Base-by-base conservation (phyloP, 2,888 invertebrate genomes). In the Chromoteleia sp. region DNA sequence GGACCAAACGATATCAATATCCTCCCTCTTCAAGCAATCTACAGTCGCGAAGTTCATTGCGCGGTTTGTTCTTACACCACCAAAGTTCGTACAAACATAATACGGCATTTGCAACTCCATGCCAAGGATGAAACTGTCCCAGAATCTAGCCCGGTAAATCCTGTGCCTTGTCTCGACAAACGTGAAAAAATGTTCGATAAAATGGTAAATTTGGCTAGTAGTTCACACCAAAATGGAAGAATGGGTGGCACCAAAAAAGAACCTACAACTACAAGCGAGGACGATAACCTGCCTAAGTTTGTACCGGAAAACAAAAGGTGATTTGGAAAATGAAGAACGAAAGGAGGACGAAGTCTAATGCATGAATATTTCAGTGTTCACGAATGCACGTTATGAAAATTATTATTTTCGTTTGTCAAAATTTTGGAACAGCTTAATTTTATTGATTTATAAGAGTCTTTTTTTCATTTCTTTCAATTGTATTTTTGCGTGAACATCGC, bases 181-280 rank as follows among this genome's bases (percentile, higher is more conserved):
- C 95, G 95, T 83, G 96, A 96, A 88, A 94, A 94, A 84, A 96
- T 96, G 93, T 97, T 97, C 87, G 97, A 97, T 89, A 96, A 95
- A 89, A 97, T 97, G 97, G 93, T 95, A 0, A 97, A 97, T 89
- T 93, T 96, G 14, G 96, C 97, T 0, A 95, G 95, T n/a, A 96
- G 95, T 84, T 96, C 94, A 0, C 91, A 91, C 71, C 89, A 91
- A 33, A 89, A 88, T 12, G 88, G 92, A 1, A 88, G 92, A 41
- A 93, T 92, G 92, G 91, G 92, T 6, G 89, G 89, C 2, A 85
- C 10, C 0, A 76, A 76, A 33, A 59, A 76, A 12, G 43, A 89
- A 87, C 3, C 4, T 70, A 8, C 15, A 7, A 8, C 29, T 33
- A 4, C 84, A 85, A 58, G 79, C 6, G 86, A 87, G 14, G 87